Percentiles rank a stretch among this genome's conserved stretches.
Conservation (phyloP, 2,888 invertebrate species). For the Lamproptera curius region DNA sequence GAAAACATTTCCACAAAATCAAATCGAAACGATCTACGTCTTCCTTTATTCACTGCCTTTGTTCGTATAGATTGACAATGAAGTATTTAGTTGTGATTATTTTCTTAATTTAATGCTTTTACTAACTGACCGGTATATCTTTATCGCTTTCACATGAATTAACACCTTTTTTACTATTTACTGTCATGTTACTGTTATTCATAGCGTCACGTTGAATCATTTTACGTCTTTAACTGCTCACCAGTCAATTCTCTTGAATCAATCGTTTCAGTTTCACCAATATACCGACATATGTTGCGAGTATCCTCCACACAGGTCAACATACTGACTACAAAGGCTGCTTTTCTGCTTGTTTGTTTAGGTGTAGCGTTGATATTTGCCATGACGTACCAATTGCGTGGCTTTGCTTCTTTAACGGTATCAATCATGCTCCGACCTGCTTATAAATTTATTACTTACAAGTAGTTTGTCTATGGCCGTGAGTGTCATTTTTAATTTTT, state of each 20-base stretch:
- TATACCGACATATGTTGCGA: neutral
- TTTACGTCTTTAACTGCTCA: neutral
- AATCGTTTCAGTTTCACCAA: neutral
- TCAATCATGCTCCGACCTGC: too few relatives aligned
- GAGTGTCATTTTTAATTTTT: too few relatives aligned
- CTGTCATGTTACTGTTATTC: too few relatives aligned
- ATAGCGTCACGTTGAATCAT: neutral
- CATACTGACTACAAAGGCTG: constrained; percentile 11
- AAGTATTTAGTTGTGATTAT: neutral
- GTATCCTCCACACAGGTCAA: constrained; percentile 3
- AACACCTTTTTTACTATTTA: neutral
- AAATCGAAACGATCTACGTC: constrained; percentile 26
- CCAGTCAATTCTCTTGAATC: neutral
- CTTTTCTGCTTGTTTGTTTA: constrained; percentile 15
- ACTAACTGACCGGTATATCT: neutral
- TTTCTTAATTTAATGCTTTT: neutral
- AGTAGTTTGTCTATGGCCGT: too few relatives aligned
- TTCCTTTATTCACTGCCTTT: neutral
- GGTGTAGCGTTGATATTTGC: constrained; percentile 9
- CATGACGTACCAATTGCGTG: constrained; percentile 1
- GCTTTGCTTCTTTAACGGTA: neutral
- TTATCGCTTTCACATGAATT: neutral
- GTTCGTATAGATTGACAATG: neutral
- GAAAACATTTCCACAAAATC: too few relatives aligned
- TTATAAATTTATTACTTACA: too few relatives aligned